Evolutionary conservation across 1,140 invertebrate species (phyloP), one percentile per base, ranked within the genome.

Genomic region (Eueides isabella): DNA sequence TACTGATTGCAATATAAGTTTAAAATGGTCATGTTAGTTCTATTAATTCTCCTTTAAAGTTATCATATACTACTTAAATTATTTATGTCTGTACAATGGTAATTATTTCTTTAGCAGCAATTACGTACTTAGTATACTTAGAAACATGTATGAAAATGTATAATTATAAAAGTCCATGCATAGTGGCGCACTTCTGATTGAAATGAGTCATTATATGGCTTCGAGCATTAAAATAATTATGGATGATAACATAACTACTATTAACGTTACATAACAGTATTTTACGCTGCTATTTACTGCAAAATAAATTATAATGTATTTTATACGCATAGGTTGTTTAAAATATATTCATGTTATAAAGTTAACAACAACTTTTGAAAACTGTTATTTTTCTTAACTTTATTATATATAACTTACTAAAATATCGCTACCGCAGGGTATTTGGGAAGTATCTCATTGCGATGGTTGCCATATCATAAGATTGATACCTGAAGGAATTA

Each of bases 151-250:
- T 23, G n/a, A 19, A 23, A 23, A 23, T 55, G 26, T 55, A 11
- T n/a, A 23, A 55, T 55, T 26, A 55, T 55, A 26, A 55, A 23
- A 23, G 7, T 55, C 19, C 2, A 55, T 55, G 48, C 19, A 55
- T 55, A 23, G 9, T 26, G 48, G 48, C 48, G 14, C 38, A 55
- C 44, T 26, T 26, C 44, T 55, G 44, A 55, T 55, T 55, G 44
- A 55, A 55, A 55, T 55, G 44, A 55, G 44, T 55, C 44, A 55
- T 55, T 55, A 55, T 55, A 23, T 55, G 9, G 44, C 44, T 55
- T 26, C 44, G 6, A 55, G 9, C 44, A 55, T 55, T 55, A 55
- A 55, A 55, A 55, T 55, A 55, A 55, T 55, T 55, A 55, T 55
- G 9, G 23, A 55, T 26, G 48, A 55, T 55, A 55, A 23, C 48